These are phyloP conservation scores for Aplysina aerophoba DNA, from an alignment of 37 sponge, comb jelly and placozoan genomes.

Conservation along the genomic window DNA sequence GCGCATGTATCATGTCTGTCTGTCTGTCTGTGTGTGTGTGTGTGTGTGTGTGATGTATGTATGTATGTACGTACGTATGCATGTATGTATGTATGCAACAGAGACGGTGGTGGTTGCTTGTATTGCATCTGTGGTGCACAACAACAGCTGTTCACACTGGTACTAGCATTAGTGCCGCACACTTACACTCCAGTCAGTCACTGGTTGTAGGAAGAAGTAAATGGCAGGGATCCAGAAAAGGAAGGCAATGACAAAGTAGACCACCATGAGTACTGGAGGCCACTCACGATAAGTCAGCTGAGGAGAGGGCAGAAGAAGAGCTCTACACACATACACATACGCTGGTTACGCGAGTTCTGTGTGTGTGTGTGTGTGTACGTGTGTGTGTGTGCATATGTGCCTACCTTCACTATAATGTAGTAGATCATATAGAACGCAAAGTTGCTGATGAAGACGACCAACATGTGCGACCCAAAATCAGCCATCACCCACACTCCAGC, in stretches of 20 bases:
- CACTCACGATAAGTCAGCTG: not conserved
- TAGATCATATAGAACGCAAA: conserved; percentile 23
- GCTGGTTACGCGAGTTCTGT: too few relatives aligned
- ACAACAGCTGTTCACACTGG: too few relatives aligned
- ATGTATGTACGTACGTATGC: not conserved
- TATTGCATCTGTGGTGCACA: too few relatives aligned
- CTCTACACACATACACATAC: conserved; percentile 11
- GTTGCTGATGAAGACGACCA: conserved; percentile 13
- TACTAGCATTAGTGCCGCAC: too few relatives aligned
- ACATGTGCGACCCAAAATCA: conserved; percentile 21
- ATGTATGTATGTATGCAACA: too few relatives aligned
- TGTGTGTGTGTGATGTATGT: conserved; percentile 15
- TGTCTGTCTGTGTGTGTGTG: not conserved
- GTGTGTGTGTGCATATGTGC: not conserved
- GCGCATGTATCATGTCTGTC: too few relatives aligned
- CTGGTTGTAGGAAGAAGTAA: conserved; percentile 9
- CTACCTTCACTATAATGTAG: conserved; percentile 14
- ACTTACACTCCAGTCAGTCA: conserved; percentile 10
- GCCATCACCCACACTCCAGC: not conserved
- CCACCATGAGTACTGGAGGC: not conserved
- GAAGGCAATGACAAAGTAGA: conserved; percentile 13
- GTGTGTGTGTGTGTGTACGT: not conserved
- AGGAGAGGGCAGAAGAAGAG: not conserved
- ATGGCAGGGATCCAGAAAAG: conserved; percentile 27
- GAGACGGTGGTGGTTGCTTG: too few relatives aligned